These are phyloP conservation scores for Ametastegia equiseti DNA, from an alignment of 2,888 invertebrate genomes.

Conservation along the genomic window DNA sequence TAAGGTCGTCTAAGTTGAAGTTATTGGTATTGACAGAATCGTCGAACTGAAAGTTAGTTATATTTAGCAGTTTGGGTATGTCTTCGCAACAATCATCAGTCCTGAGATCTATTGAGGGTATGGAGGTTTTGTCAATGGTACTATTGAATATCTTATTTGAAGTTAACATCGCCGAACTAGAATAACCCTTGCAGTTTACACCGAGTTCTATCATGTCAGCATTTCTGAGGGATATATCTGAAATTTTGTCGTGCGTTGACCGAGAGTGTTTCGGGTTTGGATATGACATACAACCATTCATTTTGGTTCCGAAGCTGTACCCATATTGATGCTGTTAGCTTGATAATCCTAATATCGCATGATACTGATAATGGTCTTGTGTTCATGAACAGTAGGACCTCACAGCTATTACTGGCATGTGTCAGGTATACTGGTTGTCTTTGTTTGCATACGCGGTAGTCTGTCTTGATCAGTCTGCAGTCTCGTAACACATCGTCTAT, in stretches of 20 bases:
- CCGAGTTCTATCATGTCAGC: not conserved
- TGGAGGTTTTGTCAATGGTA: not conserved
- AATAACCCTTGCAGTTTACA: not conserved
- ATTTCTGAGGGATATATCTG: not conserved
- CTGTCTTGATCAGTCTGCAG: no score
- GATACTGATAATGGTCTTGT: no score
- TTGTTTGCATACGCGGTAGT: no score
- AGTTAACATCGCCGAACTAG: not conserved
- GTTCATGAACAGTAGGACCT: no score
- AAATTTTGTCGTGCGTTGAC: not conserved
- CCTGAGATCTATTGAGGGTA: not conserved
- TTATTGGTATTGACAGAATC: not conserved
- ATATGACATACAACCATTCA: no score
- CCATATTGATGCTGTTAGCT: no score
- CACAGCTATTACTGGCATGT: no score
- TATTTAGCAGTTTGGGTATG: not conserved
- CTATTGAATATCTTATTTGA: not conserved
- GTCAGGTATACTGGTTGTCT: no score
- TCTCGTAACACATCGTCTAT: no score
- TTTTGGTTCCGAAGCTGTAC: no score
- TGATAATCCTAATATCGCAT: no score
- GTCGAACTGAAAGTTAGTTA: not conserved
- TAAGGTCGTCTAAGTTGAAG: not conserved
- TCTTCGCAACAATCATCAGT: conserved; percentile 5
- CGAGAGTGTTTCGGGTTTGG: not conserved